Evolutionary conservation across 2,113 vertebrate species (phyloP).

Genomic region (Corythaixoides concolor): DNA sequence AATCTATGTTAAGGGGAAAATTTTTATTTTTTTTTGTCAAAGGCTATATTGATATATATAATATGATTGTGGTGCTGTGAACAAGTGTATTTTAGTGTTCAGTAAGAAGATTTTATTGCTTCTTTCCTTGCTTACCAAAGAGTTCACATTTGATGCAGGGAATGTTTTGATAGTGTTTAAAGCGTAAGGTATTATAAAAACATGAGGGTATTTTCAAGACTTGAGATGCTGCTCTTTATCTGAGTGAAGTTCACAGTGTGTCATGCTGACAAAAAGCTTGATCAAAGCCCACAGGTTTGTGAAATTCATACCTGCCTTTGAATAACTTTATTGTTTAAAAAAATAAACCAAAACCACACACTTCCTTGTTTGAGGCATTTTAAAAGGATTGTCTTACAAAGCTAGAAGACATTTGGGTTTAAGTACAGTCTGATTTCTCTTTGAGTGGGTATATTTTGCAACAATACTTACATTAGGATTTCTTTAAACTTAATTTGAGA

Average conservation of each 20-base stretch:
- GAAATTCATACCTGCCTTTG: neutral
- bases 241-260: neutral
- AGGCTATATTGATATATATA: neutral
- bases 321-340: neutral
- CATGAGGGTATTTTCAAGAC: neutral
- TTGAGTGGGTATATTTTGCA: neutral
- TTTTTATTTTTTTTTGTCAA: neutral
- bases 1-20: neutral
- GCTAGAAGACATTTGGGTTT: neutral
- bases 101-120: neutral
- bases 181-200: neutral
- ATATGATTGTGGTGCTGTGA: neutral
- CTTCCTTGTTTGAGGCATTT: neutral
- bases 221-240: neutral
- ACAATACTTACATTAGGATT: neutral
- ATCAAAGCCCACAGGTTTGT: neutral
- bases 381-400: neutral
- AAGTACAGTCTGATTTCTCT: neutral
- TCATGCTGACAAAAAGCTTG: neutral
- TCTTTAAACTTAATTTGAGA: neutral
- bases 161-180: neutral
- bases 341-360: neutral
- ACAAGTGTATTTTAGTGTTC: neutral
- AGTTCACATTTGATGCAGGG: neutral
- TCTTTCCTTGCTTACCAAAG: neutral